Evolutionary conservation across 2,888 invertebrate species (phyloP).

Genomic region (Drosophila robusta): DNA sequence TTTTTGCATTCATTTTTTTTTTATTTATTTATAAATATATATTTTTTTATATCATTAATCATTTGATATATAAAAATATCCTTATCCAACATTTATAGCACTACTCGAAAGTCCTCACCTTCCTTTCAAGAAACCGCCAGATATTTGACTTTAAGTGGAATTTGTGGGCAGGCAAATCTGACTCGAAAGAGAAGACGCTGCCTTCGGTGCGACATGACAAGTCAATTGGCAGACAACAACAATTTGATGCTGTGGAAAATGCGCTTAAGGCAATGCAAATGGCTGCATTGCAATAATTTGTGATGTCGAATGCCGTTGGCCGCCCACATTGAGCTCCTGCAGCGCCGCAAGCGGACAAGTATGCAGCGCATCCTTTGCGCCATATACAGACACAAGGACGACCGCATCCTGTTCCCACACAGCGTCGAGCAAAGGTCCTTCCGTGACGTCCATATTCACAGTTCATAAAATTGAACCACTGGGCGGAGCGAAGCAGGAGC

Average conservation of each 20-base stretch:
- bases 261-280: slow-evolving; percentile 41
- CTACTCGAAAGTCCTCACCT: not conserved
- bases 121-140: slow-evolving; percentile 5
- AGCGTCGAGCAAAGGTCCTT: slow-evolving; percentile 29
- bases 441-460: slow-evolving; percentile 67
- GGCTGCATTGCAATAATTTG: slow-evolving; percentile 72
- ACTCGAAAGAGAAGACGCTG: slow-evolving; percentile 1
- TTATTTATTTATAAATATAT: too few species aligned
- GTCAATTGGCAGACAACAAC: slow-evolving; percentile 65
- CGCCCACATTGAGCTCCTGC: slow-evolving; percentile 1
- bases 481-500: slow-evolving; percentile 11
- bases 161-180: slow-evolving; percentile 1
- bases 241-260: slow-evolving; percentile 38
- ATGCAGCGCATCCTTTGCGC: slow-evolving; percentile 29
- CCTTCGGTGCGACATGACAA: slow-evolving; percentile 39
- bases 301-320: slow-evolving; percentile 46
- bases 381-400: slow-evolving; percentile 14
- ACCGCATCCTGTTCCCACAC: slow-evolving; percentile 23
- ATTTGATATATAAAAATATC: not conserved
- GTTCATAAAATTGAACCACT: slow-evolving; percentile 69
- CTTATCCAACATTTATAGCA: not conserved
- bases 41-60: not conserved
- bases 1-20: too few species aligned
- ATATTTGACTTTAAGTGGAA: slow-evolving; percentile 21
- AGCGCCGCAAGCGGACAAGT: slow-evolving; percentile 26